Base-by-base conservation (phyloP, 1,140 invertebrate species). In the Ditylenchus dipsaci region DNA sequence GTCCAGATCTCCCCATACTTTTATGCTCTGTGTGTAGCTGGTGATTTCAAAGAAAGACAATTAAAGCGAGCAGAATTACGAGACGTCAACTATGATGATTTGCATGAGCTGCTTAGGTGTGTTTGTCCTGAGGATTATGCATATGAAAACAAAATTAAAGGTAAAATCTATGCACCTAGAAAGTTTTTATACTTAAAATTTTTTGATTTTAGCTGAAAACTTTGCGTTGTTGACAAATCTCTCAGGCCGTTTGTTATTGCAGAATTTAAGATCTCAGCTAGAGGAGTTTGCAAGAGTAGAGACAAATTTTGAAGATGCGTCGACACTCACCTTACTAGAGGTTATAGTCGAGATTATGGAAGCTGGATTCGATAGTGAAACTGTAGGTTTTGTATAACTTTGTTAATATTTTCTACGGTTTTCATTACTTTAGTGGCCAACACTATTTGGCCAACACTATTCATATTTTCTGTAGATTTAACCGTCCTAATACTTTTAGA, bases 111-210 rank as follows among this genome's bases (percentile, higher is more conserved):
- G 13, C 65, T 76, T 17, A 38, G 70, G 19, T 76, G 62, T 60
- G 45, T 76, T 15, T 78, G 76, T 53, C 76, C 74, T 19, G 71
- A 73, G 42, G 63, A 79, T 38, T 59, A 33, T 49, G 74, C 38
- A 11, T 67, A 64, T 30, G 70, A 75, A 38, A 33, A 65, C 15
- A 53, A 66, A 15, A 75, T 75, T 60, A n/a, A n/a, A n/a, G n/a
- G n/a, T n/a, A n/a, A n/a, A n/a, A n/a, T n/a, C n/a, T n/a, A n/a
- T n/a, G n/a, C n/a, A n/a, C n/a, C n/a, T n/a, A n/a, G n/a, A n/a
- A n/a, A n/a, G n/a, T n/a, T n/a, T n/a, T 61, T 7, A 56, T 59
- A 7, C 63, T 64, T 0, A 45, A 8, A 15, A 42, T 43, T 64
- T 68, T 68, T 1, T 30, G 17, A 3, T 49, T 74, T 74, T 60